phyloP scores from a whole-genome alignment of 1,140 invertebrate genomes.

The Cydia fagiglandana region DNA sequence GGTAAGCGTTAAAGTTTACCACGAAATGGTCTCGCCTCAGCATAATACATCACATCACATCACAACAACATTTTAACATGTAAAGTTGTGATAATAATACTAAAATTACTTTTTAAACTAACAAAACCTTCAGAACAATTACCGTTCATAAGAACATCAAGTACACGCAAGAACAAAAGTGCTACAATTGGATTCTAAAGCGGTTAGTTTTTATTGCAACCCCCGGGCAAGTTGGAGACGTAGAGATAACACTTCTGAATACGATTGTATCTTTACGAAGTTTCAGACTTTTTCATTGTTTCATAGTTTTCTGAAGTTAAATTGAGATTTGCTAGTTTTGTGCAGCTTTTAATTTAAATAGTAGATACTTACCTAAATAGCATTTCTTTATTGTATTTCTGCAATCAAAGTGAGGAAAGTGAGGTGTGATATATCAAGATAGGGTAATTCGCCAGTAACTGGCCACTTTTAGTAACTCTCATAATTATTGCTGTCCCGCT shows the following conservation, averaged over 20 bases:
- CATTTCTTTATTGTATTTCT: no score
- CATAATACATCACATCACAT: no score
- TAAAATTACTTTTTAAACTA: neutral
- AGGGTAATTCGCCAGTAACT: no score
- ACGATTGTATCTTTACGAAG: slow-evolving; percentile 24
- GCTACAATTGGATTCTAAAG: slow-evolving; percentile 6
- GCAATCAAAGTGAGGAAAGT: no score
- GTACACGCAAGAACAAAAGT: neutral
- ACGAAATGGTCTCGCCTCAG: no score
- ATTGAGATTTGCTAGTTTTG: neutral
- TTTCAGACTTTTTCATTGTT: slow-evolving; percentile 25
- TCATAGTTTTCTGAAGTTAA: slow-evolving; percentile 1
- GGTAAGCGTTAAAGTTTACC: no score
- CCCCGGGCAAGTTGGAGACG: neutral
- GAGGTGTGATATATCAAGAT: no score
- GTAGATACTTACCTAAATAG: no score
- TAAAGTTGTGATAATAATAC: neutral
- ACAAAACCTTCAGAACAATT: slow-evolving; percentile 5
- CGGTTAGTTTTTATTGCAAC: slow-evolving; percentile 20
- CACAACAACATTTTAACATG: no score
- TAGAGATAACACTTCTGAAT: slow-evolving; percentile 15
- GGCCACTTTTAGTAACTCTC: no score
- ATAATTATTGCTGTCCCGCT: no score
- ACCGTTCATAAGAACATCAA: slow-evolving; percentile 5
- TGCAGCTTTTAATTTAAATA: no score